Conservation (phyloP, 2,888 invertebrate species). For the Falcaria lacertinaria region DNA sequence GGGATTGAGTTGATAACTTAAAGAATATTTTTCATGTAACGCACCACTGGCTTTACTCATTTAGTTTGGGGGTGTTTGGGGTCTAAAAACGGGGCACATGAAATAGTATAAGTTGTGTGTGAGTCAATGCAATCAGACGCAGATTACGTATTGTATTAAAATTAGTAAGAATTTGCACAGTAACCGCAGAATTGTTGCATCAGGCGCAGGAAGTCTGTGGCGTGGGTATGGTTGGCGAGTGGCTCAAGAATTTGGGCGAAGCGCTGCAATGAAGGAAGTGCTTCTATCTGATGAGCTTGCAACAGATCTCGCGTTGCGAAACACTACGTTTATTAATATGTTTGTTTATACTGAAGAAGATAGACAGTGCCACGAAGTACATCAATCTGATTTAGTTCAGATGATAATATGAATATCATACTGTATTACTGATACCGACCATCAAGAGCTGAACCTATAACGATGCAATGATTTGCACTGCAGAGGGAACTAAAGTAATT, state of each 20-base stretch:
- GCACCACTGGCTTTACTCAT: no score
- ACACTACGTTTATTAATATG: conserved; percentile 10
- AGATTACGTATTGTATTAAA: conserved; percentile 11
- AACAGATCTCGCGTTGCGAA: conserved; percentile 32
- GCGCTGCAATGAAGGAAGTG: conserved; percentile 62
- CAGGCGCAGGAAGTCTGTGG: conserved; percentile 12
- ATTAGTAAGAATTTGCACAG: conserved; percentile 25
- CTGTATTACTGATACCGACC: no score
- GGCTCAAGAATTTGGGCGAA: conserved; percentile 54
- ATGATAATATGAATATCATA: no score
- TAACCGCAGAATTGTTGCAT: conserved; percentile 30
- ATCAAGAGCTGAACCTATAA: no score
- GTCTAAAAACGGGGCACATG: background rate
- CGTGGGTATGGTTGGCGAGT: conserved; percentile 15
- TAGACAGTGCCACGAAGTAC: no score
- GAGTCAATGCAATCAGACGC: conserved; percentile 7
- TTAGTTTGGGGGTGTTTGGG: no score
- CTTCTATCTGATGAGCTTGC: conserved; percentile 54
- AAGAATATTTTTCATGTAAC: no score
- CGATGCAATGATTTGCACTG: no score
- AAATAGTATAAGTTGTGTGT: conserved; percentile 4
- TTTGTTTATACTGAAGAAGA: conserved; percentile 2
- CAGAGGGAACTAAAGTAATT: no score
- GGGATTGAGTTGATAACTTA: no score
- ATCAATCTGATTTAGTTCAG: no score